Conservation (phyloP, 2,113 vertebrate species). For the Cyphomyrus plagiostoma region DNA sequence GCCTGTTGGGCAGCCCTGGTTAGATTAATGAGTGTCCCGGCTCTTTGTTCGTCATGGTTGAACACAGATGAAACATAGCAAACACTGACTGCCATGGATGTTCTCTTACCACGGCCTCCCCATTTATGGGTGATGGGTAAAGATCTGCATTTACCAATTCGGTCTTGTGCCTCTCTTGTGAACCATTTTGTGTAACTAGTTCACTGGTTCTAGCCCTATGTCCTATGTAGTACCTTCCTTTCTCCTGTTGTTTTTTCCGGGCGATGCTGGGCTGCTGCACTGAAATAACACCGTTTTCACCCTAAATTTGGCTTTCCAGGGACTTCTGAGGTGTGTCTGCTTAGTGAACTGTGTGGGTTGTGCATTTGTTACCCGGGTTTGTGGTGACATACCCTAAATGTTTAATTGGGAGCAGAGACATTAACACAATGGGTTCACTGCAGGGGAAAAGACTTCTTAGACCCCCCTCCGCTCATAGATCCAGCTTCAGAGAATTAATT, state of each 20-base stretch:
- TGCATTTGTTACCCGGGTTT: not conserved
- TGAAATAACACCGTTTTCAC: not conserved
- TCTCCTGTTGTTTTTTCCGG: not conserved
- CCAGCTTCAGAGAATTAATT: conserved; percentile 16
- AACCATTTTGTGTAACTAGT: not conserved
- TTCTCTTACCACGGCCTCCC: not conserved
- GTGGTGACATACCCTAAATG: not conserved
- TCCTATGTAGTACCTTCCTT: not conserved
- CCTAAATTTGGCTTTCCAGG: not conserved
- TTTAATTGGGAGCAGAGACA: not conserved
- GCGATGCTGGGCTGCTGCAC: not conserved
- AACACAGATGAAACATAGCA: not conserved
- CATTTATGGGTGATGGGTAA: not conserved
- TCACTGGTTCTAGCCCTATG: not conserved
- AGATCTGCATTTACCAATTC: not conserved
- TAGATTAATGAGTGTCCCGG: not conserved
- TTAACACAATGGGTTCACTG: not conserved
- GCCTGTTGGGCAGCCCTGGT: not conserved
- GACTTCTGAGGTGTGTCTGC: not conserved
- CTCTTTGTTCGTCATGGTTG: not conserved
- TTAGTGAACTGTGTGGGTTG: not conserved
- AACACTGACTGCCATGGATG: not conserved
- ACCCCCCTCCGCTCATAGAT: not conserved
- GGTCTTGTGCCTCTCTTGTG: not conserved
- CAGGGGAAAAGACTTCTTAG: not conserved